These are phyloP conservation scores for Turritopsis rubra DNA, from an alignment of 30 jellyfish, hydroid and myxozoan species.

Conservation along the genomic window DNA sequence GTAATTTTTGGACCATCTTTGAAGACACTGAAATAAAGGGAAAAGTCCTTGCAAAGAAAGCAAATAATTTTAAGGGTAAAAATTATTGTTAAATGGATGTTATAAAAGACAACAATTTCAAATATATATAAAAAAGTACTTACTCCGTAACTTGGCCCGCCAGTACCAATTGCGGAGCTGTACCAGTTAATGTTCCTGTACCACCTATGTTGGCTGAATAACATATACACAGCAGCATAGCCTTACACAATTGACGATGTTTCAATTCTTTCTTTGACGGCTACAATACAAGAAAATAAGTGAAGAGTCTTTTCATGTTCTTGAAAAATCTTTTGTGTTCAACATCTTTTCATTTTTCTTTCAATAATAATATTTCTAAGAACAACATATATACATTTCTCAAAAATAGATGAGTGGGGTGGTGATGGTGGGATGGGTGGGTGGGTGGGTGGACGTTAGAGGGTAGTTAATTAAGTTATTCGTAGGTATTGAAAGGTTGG, in stretches of 20 bases:
- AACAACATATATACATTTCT: too few species aligned
- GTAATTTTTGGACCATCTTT: slow-evolving; percentile 68
- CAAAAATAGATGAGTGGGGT: too few species aligned
- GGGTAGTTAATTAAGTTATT: not conserved
- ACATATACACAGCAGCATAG: slow-evolving; percentile 93
- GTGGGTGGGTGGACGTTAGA: too few species aligned
- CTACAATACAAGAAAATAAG: too few species aligned
- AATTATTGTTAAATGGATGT: not conserved
- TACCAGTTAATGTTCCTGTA: slow-evolving; percentile 95
- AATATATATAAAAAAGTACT: slow-evolving; percentile 12
- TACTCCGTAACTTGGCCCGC: slow-evolving; percentile 93
- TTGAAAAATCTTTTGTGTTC: too few species aligned
- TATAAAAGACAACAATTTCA: not conserved
- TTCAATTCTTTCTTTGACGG: not conserved
- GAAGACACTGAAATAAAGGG: slow-evolving; percentile 43
- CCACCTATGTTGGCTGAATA: slow-evolving; percentile 98
- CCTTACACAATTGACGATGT: slow-evolving; percentile 62
- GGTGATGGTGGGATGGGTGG: too few species aligned
- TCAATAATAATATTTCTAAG: too few species aligned
- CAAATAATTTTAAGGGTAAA: not conserved
- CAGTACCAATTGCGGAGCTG: slow-evolving; percentile 91
- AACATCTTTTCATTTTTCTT: too few species aligned
- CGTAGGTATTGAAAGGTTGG: too few species aligned
- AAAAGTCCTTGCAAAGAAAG: not conserved
- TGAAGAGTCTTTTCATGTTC: too few species aligned